These are phyloP conservation scores for Microcebus murinus DNA, from an alignment of 2,113 vertebrate species.

Conservation along the genomic window DNA sequence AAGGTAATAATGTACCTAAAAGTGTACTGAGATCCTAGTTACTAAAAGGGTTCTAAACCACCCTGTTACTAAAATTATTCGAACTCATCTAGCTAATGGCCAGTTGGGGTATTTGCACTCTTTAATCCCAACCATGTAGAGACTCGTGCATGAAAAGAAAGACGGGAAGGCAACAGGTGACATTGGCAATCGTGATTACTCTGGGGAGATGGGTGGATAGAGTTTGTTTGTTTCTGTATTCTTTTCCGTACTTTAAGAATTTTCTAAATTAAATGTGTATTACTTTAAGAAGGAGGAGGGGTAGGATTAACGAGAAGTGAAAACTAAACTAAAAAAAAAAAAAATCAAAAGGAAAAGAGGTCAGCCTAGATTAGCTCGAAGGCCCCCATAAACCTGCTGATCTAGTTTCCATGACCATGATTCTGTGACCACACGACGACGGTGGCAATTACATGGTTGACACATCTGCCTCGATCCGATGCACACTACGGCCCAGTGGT, in stretches of 20 bases:
- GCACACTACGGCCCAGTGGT: rapidly evolving
- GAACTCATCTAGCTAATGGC: background rate
- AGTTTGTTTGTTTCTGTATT: background rate
- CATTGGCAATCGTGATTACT: background rate
- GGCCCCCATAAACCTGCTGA: background rate
- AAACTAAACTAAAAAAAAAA: background rate
- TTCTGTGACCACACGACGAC: background rate
- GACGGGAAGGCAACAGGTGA: background rate
- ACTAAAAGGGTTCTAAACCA: background rate
- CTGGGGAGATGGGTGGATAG: rapidly evolving
- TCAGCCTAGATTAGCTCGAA: background rate
- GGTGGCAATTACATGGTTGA: background rate
- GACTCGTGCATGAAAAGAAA: rapidly evolving
- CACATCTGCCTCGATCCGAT: background rate
- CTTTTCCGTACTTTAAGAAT: background rate
- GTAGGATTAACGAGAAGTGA: background rate
- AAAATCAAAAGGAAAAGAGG: background rate
- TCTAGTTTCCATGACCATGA: background rate
- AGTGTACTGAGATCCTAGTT: background rate
- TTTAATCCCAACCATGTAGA: background rate
- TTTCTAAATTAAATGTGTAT: background rate
- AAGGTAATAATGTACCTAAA: background rate
- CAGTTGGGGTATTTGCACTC: background rate
- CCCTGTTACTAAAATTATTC: background rate
- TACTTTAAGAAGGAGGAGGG: background rate